These are phyloP conservation scores for Gobius niger DNA, from an alignment of 2,113 vertebrate species.

Conservation along the genomic window DNA sequence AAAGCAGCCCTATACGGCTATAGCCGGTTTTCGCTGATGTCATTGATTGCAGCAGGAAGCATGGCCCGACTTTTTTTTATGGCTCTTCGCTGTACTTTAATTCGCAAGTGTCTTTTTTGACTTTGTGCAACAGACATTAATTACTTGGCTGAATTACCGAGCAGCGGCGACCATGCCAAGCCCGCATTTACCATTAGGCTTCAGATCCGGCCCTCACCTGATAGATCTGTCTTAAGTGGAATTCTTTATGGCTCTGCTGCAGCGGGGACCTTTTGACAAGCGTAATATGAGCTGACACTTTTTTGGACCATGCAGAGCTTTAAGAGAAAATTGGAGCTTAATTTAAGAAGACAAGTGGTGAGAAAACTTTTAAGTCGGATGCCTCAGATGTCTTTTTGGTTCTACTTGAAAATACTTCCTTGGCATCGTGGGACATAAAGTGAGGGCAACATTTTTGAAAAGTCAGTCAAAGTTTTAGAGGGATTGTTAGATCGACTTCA, in stretches of 20 bases:
- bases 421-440: not conserved
- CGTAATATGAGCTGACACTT: conserved; percentile 38
- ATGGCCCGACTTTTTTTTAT: conserved; percentile 43
- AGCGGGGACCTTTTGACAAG: conserved; percentile 23
- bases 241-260: conserved; percentile 15
- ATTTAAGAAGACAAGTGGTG: conserved; percentile 4
- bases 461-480: not conserved
- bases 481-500: too few species aligned
- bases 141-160: conserved; percentile 43
- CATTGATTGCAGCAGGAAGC: conserved; percentile 20
- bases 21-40: conserved; percentile 35
- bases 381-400: not conserved
- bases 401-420: not conserved
- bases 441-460: not conserved
- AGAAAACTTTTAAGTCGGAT: conserved; percentile 7
- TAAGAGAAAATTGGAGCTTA: not conserved
- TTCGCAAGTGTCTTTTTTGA: conserved; percentile 40
- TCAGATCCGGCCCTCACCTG: conserved; percentile 26
- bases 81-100: conserved; percentile 23
- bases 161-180: conserved; percentile 30
- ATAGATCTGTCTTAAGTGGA: conserved; percentile 41
- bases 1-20: conserved; percentile 21
- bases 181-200: conserved; percentile 37
- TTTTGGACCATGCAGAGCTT: conserved; percentile 6
- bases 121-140: conserved; percentile 56